phyloP scores from a whole-genome alignment of 2,113 vertebrate genomes.

The Acrocephalus arundinaceus region DNA sequence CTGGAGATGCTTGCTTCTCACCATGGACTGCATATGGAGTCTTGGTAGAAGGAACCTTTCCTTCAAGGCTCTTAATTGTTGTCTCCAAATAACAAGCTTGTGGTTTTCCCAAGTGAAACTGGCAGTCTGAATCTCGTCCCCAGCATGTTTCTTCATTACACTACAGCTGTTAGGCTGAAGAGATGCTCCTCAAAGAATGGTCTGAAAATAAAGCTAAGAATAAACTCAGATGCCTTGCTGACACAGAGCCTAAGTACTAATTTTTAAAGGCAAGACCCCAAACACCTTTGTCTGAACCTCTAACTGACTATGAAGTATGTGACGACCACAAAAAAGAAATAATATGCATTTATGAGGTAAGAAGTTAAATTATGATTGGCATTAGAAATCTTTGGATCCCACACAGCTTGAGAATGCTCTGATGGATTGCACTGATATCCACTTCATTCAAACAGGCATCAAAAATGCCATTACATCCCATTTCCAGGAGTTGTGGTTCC shows the following conservation, averaged over 20 bases:
- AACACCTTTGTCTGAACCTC: neutral
- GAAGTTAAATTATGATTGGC: neutral
- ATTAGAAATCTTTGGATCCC: slow-evolving; percentile 39
- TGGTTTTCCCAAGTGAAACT: neutral
- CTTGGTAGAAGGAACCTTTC: neutral
- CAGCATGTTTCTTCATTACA: neutral
- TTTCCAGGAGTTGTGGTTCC: slow-evolving; percentile 56
- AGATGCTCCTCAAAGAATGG: neutral
- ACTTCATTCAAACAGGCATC: slow-evolving; percentile 50
- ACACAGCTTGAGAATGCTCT: slow-evolving; percentile 37
- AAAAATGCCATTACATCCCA: neutral
- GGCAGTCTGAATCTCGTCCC: neutral
- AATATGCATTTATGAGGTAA: neutral
- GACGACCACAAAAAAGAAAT: neutral
- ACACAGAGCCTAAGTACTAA: neutral
- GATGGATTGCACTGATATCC: slow-evolving; percentile 40
- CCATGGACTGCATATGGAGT: neutral
- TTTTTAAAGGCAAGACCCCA: neutral
- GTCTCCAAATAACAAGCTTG: neutral
- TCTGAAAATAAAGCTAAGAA: neutral
- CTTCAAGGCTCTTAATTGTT: neutral
- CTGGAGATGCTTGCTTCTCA: neutral
- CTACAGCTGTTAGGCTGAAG: neutral
- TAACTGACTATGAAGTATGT: neutral
- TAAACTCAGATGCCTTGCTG: neutral